Base-by-base conservation (phyloP, 64 coral and sea anemone species). In the Pocillopora verrucosa region DNA sequence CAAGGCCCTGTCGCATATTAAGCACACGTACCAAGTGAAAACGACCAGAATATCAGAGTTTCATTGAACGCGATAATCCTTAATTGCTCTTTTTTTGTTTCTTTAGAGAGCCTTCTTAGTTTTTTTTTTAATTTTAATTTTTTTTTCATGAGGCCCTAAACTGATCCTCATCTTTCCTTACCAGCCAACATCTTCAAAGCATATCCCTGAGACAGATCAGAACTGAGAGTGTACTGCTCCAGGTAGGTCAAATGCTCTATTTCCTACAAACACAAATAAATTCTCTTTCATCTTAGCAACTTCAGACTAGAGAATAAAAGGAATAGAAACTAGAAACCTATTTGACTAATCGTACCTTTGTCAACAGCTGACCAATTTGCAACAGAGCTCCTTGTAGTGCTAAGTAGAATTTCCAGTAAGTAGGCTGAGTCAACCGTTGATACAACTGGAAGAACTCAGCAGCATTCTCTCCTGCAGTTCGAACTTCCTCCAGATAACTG, bases 141-240 rank as follows among this genome's bases (percentile, higher is more conserved):
- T 30, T 30, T 30, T 30, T 30, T 30, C 30, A 30, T 30, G 30
- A 30, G 30, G 30, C 13, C 36, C 30, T 36, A 61, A 82, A 62
- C 57, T 26, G 0, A 7, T 82, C 13, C 9, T 15, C 15, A 61
- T 62, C 13, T 63, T 62, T 14, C 59, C 86, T 38, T 72, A 98
- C 97, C 97, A 68, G 97, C 95, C 34, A 99, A 80, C 91, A 95
- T 95, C 41, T 99, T 95, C 38, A 99, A 87, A 16, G 97, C 94
- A 61, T 99, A 99, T 57, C 97, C 97, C 59, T 99, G 97, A 56
- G 97, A 99, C 75, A 99, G 84, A 87, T 99, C 97, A 73, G 97
- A 99, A n/a, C 93, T 99, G 20, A 99, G 80, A 13, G 97, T 95
- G 60, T 91, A 95, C 87, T 95, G 89, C 78, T 99, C 97, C 82